Evolutionary conservation across 2,797 vertebrate genomes (phyloP), one percentile per base, ranked within the genome.

Genomic region (Danionella dracula): DNA sequence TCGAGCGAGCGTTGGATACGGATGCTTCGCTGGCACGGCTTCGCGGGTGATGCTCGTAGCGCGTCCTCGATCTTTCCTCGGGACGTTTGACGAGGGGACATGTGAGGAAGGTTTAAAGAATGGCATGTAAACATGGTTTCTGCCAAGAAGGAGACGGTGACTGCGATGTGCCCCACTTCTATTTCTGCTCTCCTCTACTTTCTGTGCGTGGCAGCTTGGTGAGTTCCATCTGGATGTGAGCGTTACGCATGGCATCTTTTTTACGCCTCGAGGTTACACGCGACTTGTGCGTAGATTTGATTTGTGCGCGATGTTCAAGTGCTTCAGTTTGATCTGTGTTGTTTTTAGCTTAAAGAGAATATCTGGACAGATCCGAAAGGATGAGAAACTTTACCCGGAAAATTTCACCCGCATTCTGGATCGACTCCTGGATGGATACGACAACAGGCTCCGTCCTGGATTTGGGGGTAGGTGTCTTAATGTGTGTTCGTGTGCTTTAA

Each of bases 371-470:
- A 84, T 86, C 79, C 87, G 76, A 84, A 94, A 88, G 85, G 94
- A 98, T 83, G 95, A 96, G 70, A 92, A 89, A 89, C 85, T 95
- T 66, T 91, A 93, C 76, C 92, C 94, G 61, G 94, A 97, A 86
- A 99, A 99, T 94, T 97, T 99, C 82, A 98, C 96, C 42, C 92
- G 88, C 59, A 98, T 98, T 84, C 83, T 98, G 80, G 95, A 99
- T 87, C 88, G 93, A 83, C 94, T 99, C 77, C 88, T 99, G 84
- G 94, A 99, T 84, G 96, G 95, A 65, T 99, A 99, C 85, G 96
- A 99, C 90, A 98, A 93, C 90, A 90, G 96, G 79, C 94, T 99
- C 73, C 92, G 96, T 85, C 96, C 96, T 78, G 96, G 96, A 87
- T 99, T 98, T 72, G 96, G 95, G 82, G 94, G 96, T 97, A 93